Evolutionary conservation across 2,888 invertebrate species (phyloP).

Genomic region (Acleris emargana): DNA sequence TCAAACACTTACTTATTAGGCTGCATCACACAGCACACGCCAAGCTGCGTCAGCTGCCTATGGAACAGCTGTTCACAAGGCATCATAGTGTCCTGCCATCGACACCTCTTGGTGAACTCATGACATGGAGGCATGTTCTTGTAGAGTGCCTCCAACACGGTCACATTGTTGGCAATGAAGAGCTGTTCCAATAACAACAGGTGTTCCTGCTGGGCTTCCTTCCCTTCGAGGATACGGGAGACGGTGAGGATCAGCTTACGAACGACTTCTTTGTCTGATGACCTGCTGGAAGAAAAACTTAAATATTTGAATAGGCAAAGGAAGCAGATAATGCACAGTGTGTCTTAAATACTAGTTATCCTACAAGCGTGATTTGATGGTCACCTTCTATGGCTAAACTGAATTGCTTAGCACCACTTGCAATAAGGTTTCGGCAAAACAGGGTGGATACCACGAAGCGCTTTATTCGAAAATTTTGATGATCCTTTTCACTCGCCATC

Average conservation of each 20-base stretch:
- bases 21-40: constrained; percentile 63
- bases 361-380: too few species aligned
- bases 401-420: background rate
- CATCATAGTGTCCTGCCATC: constrained; percentile 52
- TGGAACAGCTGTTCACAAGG: constrained; percentile 58
- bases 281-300: constrained; percentile 35
- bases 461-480: too few species aligned
- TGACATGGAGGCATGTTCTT: constrained; percentile 53
- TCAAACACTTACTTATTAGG: constrained; percentile 51
- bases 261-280: constrained; percentile 39
- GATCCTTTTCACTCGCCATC: too few species aligned
- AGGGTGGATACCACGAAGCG: too few species aligned
- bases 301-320: too few species aligned
- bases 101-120: constrained; percentile 52
- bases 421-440: background rate
- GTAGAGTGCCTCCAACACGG: constrained; percentile 52
- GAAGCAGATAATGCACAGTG: too few species aligned
- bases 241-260: constrained; percentile 47
- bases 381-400: too few species aligned
- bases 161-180: constrained; percentile 49
- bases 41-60: constrained; percentile 57
- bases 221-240: constrained; percentile 50
- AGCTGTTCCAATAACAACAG: constrained; percentile 52
- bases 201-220: constrained; percentile 44
- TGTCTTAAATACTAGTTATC: too few species aligned